Conservation (phyloP, 2,888 invertebrate species). For the Cerastis leucographa region DNA sequence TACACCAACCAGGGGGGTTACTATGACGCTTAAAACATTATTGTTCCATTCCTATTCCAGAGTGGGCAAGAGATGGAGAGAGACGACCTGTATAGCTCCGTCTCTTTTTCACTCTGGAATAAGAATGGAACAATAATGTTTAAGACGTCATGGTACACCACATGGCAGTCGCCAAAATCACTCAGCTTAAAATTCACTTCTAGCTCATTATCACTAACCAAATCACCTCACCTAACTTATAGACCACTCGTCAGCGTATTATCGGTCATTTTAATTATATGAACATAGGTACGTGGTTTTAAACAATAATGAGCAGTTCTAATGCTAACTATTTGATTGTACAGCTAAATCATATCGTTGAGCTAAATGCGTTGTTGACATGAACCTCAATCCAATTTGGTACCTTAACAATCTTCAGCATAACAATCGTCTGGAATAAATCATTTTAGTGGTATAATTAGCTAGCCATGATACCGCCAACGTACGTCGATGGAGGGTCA, state of each 20-base stretch:
- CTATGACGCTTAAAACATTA: no score
- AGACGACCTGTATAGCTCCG: no score
- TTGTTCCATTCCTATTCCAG: no score
- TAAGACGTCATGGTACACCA: no score
- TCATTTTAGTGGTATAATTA: slow-evolving; percentile 86
- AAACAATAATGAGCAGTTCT: slow-evolving; percentile 50
- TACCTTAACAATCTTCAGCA: slow-evolving; percentile 73
- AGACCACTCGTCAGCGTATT: background rate
- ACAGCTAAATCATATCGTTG: slow-evolving; percentile 72
- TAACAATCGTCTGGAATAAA: slow-evolving; percentile 82
- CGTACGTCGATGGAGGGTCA: slow-evolving; percentile 87
- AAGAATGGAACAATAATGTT: no score
- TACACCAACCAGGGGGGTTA: background rate
- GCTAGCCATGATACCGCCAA: slow-evolving; percentile 71
- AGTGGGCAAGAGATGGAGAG: no score
- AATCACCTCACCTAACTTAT: background rate
- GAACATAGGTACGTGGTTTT: slow-evolving; percentile 36
- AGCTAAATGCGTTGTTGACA: slow-evolving; percentile 79
- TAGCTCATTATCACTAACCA: background rate
- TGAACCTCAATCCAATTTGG: slow-evolving; percentile 78
- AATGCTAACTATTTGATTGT: slow-evolving; percentile 63
- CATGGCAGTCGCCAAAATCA: background rate
- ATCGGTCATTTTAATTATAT: slow-evolving; percentile 5
- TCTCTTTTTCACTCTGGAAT: no score
- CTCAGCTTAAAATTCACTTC: background rate